Conservation (phyloP, 2,797 vertebrate species). For the Acipenser transmontanus region DNA sequence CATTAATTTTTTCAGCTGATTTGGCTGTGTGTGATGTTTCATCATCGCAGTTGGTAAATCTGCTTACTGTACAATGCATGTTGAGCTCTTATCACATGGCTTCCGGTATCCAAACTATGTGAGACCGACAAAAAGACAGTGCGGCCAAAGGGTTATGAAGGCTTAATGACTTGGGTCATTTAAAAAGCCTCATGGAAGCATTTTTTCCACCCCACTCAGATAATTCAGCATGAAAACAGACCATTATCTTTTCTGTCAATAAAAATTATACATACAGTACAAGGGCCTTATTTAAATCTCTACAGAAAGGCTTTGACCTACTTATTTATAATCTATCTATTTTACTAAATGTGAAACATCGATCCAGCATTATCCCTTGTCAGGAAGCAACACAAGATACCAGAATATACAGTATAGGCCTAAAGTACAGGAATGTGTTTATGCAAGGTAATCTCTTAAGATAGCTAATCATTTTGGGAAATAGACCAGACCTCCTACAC, state of each 20-base stretch:
- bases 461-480: neutral
- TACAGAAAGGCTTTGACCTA: neutral
- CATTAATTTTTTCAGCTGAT: neutral
- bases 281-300: neutral
- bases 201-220: neutral
- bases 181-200: neutral
- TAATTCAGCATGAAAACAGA: neutral
- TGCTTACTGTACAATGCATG: neutral
- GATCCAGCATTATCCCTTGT: neutral
- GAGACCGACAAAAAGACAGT: neutral
- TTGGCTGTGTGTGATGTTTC: neutral
- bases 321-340: neutral
- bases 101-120: neutral
- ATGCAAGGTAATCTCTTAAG: neutral
- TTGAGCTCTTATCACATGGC: slow-evolving; percentile 1
- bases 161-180: neutral
- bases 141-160: neutral
- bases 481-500: neutral
- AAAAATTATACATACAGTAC: neutral
- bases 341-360: neutral
- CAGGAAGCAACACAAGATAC: no score
- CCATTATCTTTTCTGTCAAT: neutral
- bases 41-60: neutral
- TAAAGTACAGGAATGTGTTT: neutral
- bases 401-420: neutral